Percentiles rank a stretch among this genome's conserved stretches.
Conservation (phyloP, 2,888 invertebrate genomes). For the Neuroscelio doddi region DNA sequence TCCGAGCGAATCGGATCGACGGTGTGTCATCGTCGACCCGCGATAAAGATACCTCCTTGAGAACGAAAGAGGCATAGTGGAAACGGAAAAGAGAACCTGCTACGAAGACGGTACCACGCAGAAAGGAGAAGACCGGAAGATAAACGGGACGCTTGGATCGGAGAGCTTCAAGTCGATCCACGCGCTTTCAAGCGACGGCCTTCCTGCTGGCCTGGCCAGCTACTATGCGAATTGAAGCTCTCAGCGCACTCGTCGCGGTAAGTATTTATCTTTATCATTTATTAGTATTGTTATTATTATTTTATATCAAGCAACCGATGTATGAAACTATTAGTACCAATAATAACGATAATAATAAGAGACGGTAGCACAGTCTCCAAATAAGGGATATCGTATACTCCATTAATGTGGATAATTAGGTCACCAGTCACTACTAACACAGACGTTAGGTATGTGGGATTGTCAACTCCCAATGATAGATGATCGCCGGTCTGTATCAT, state of each 20-base stretch:
- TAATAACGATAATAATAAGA: no score
- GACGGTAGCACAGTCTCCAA: no score
- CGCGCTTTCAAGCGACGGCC: slow-evolving; percentile 68
- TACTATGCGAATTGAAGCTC: slow-evolving; percentile 87
- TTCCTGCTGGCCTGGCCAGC: slow-evolving; percentile 78
- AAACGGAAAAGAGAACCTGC: slow-evolving; percentile 27
- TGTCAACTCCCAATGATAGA: no score
- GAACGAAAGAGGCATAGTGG: slow-evolving; percentile 12
- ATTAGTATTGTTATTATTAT: no score
- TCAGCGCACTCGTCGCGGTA: slow-evolving; percentile 85
- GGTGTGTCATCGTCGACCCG: slow-evolving; percentile 18
- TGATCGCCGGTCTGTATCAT: no score
- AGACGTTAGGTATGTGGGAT: no score
- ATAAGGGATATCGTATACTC: no score
- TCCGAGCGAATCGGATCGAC: slow-evolving; percentile 58
- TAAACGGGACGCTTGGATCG: slow-evolving; percentile 55
- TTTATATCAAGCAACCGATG: no score
- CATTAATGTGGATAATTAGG: no score
- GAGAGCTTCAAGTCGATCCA: slow-evolving; percentile 60
- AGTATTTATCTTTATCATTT: slow-evolving; percentile 72
- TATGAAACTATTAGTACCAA: no score
- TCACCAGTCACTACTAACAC: no score
- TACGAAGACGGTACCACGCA: slow-evolving; percentile 25
- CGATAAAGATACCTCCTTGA: slow-evolving; percentile 26
- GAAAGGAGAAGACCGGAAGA: slow-evolving; percentile 23